phyloP scores from a whole-genome alignment of 2,888 invertebrate species.

The Dryomyza anilis region DNA sequence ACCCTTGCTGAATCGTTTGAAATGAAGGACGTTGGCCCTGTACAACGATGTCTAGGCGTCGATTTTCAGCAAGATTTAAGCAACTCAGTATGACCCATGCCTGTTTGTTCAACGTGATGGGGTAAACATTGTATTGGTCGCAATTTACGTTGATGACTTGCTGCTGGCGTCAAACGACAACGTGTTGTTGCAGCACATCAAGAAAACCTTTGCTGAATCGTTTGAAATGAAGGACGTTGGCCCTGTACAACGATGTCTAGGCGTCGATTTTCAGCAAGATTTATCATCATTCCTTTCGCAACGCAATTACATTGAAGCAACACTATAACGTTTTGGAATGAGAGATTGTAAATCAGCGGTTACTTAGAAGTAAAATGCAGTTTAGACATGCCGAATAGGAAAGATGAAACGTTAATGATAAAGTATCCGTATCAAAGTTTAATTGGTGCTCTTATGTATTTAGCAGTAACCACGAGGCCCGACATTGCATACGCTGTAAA shows the following conservation, averaged over 20 bases:
- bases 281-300: background rate
- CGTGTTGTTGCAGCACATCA: slow-evolving; percentile 22
- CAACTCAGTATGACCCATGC: slow-evolving; percentile 32
- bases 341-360: slow-evolving; percentile 8
- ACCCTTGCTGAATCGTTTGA: slow-evolving; percentile 28
- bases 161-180: slow-evolving; percentile 34
- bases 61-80: slow-evolving; percentile 32
- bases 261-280: slow-evolving; percentile 32
- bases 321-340: slow-evolving; percentile 2
- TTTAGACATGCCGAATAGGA: slow-evolving; percentile 9
- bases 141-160: slow-evolving; percentile 35
- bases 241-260: slow-evolving; percentile 31
- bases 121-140: slow-evolving; percentile 28
- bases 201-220: slow-evolving; percentile 20
- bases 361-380: slow-evolving; percentile 30
- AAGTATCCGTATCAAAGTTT: slow-evolving; percentile 33
- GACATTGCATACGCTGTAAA: too few relatives aligned
- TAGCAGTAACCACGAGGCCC: slow-evolving; percentile 32
- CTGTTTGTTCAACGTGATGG: slow-evolving; percentile 29
- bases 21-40: slow-evolving; percentile 36
- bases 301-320: slow-evolving; percentile 10
- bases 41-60: slow-evolving; percentile 31
- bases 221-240: slow-evolving; percentile 38
- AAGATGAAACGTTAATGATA: slow-evolving; percentile 24
- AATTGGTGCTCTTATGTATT: too few relatives aligned